Conservation (phyloP, 2,888 invertebrate species). For the Cephus rjabovi region DNA sequence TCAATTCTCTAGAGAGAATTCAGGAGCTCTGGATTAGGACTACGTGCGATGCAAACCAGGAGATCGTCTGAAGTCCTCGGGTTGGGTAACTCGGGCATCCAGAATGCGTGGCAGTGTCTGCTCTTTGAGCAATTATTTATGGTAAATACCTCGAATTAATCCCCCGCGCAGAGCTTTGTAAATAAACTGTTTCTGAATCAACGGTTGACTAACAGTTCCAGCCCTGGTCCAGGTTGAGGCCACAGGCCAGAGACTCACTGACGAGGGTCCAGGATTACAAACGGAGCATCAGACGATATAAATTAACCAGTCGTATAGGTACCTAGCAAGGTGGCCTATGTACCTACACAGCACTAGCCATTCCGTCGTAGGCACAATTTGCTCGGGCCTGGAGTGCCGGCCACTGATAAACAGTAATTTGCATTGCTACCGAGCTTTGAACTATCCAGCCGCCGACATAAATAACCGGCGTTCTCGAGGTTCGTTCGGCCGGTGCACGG, state of each 20-base stretch:
- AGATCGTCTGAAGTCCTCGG: background rate
- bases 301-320: slow-evolving; percentile 5
- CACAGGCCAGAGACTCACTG: slow-evolving; percentile 29
- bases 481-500: background rate
- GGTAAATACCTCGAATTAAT: slow-evolving; percentile 43
- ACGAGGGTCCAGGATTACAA: slow-evolving; percentile 48
- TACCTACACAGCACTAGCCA: slow-evolving; percentile 29
- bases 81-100: background rate
- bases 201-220: slow-evolving; percentile 25
- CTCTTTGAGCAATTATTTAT: slow-evolving; percentile 46
- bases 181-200: slow-evolving; percentile 49
- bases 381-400: slow-evolving; percentile 30
- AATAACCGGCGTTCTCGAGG: slow-evolving; percentile 27
- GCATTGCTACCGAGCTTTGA: slow-evolving; percentile 40
- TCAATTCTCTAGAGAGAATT: background rate
- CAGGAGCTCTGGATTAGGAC: background rate
- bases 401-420: slow-evolving; percentile 49
- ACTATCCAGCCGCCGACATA: slow-evolving; percentile 35
- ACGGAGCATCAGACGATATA: slow-evolving; percentile 40
- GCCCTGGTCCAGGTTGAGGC: slow-evolving; percentile 14
- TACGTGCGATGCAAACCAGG: background rate
- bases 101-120: background rate
- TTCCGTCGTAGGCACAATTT: slow-evolving; percentile 41
- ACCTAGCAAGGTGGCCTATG: slow-evolving; percentile 20
- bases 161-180: slow-evolving; percentile 30